Conservation (phyloP, 2,113 vertebrate genomes). For the Mobula hypostoma region DNA sequence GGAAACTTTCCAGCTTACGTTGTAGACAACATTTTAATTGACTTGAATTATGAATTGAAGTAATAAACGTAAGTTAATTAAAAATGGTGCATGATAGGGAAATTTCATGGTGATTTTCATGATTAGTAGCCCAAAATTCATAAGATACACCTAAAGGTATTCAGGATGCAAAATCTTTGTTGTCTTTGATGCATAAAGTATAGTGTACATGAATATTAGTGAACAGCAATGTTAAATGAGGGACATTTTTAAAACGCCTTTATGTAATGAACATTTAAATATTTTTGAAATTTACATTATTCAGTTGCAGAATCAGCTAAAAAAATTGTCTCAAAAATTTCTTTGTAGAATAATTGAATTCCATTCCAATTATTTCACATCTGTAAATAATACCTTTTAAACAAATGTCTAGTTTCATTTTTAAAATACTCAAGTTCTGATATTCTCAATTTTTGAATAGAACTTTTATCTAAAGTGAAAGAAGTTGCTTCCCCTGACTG, state of each 20-base stretch:
- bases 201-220: background rate
- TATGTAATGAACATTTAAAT: background rate
- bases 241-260: too few relatives aligned
- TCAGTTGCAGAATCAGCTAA: background rate
- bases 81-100: too few relatives aligned
- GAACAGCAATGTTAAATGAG: too few relatives aligned
- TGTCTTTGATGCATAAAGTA: background rate
- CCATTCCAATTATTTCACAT: background rate
- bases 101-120: too few relatives aligned
- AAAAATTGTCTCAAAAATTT: background rate
- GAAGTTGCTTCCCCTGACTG: conserved; percentile 82
- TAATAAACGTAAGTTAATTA: too few relatives aligned
- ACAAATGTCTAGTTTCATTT: background rate
- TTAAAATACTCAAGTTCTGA: background rate
- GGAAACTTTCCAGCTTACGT: too few relatives aligned
- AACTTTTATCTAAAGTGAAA: conserved; percentile 76
- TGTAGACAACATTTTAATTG: too few relatives aligned
- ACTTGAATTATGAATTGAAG: too few relatives aligned
- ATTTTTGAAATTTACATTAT: background rate
- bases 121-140: too few relatives aligned
- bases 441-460: conserved; percentile 54
- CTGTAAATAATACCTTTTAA: background rate
- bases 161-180: too few relatives aligned
- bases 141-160: too few relatives aligned
- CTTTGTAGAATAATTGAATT: background rate